A percentile compares a stretch with the other conserved stretches of the same genome.
Evolutionary conservation across 2,888 invertebrate species (phyloP).

Genomic region (Sabatieria punctata): DNA sequence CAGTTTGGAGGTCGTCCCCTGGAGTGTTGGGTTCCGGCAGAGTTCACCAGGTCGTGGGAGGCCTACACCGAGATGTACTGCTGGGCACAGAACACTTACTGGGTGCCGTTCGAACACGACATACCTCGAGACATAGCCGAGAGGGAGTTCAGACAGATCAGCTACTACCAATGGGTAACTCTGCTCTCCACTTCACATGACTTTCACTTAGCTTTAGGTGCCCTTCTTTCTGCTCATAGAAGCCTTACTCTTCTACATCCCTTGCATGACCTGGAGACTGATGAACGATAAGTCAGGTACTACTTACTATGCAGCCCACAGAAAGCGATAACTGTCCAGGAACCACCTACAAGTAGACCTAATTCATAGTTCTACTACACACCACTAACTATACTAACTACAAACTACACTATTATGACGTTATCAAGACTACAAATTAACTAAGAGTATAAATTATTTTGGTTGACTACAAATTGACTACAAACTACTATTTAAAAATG

Average conservation of each 20-base stretch:
- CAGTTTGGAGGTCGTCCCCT: slow-evolving; percentile 29
- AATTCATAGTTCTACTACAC: not conserved
- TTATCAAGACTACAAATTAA: too few relatives aligned
- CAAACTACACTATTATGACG: too few relatives aligned
- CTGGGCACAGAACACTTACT: slow-evolving; percentile 41
- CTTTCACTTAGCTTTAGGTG: slow-evolving; percentile 34
- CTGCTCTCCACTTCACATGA: slow-evolving; percentile 36
- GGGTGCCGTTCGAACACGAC: slow-evolving; percentile 31
- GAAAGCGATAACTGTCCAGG: too few relatives aligned
- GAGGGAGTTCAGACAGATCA: slow-evolving; percentile 31
- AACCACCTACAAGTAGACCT: too few relatives aligned
- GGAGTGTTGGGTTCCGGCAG: slow-evolving; percentile 37
- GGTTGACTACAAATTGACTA: too few relatives aligned
- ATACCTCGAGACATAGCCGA: slow-evolving; percentile 31
- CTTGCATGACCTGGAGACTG: slow-evolving; percentile 38
- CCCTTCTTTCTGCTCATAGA: slow-evolving; percentile 36
- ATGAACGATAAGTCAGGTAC: slow-evolving; percentile 36
- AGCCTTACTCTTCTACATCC: slow-evolving; percentile 38
- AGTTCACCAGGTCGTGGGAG: slow-evolving; percentile 39
- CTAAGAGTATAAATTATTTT: too few relatives aligned
- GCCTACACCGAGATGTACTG: slow-evolving; percentile 41
- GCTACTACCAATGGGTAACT: slow-evolving; percentile 30
- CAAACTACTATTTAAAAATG: too few relatives aligned
- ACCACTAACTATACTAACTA: slow-evolving; percentile 1
- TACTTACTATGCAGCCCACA: too few relatives aligned